Evolutionary conservation across 2,113 vertebrate species (phyloP).

Genomic region (Anser cygnoides): DNA sequence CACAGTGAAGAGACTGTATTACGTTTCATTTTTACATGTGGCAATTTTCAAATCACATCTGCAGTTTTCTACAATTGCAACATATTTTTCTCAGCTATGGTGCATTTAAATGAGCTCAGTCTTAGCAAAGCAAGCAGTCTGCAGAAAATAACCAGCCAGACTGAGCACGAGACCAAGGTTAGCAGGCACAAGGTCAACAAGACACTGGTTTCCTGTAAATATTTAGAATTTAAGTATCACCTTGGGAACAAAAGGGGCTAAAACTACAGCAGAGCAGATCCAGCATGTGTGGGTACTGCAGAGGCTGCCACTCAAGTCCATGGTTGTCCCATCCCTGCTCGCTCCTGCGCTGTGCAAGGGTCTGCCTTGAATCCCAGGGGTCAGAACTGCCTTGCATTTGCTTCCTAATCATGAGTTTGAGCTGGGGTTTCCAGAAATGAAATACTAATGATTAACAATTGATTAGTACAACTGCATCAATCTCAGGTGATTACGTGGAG

Average conservation of each 20-base stretch:
- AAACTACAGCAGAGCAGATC: not conserved
- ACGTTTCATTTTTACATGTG: not conserved
- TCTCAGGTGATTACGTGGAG: constrained; percentile 28
- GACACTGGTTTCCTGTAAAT: not conserved
- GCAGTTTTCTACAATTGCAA: not conserved
- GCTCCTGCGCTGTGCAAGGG: accelerated
- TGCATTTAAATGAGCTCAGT: not conserved
- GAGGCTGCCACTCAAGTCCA: not conserved
- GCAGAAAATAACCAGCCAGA: not conserved
- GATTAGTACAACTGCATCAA: constrained; percentile 25
- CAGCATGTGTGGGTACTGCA: not conserved
- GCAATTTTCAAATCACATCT: constrained; percentile 28
- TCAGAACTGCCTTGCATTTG: not conserved
- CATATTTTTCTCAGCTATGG: not conserved
- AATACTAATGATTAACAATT: constrained; percentile 32
- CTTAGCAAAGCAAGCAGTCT: not conserved
- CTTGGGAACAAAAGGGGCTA: not conserved
- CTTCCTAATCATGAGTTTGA: not conserved
- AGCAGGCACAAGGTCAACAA: accelerated
- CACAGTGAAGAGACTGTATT: not conserved
- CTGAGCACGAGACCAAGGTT: not conserved
- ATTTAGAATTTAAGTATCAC: not conserved
- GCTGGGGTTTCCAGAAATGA: not conserved
- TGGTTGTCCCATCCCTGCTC: not conserved
- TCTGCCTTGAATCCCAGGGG: accelerated